Evolutionary conservation across 1,140 invertebrate genomes (phyloP), one percentile per base, ranked within the genome.

Genomic region (Drosophila aff.): DNA sequence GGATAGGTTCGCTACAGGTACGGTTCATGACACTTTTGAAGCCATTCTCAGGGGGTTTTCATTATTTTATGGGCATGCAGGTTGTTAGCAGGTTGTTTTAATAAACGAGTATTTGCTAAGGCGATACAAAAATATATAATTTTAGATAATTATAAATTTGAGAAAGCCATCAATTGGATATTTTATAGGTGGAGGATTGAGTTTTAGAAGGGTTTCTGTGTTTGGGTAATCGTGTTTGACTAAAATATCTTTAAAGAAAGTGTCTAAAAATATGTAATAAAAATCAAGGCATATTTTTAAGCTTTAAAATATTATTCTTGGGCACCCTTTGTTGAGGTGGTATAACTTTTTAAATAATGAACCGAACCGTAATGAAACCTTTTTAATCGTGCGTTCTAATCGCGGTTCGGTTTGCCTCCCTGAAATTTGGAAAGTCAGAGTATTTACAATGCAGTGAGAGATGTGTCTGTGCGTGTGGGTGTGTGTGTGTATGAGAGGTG

Each of bases 371-470:
- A 23, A 16, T 38, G 18, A 55, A 16, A 21, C 31, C 3, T 21
- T 36, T 6, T 18, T 18, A 2, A 23, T 13, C 13, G 18, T 53
- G 15, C 2, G 9, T 57, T 40, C 18, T 57, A n/a, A 40, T 64
- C 33, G 36, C 26, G 52, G 26, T 65, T 52, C 40, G 40, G 69
- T 60, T 50, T 41, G 59, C 72, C 63, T 67, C 60, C 65, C 65
- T 67, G 40, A 46, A 58, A 66, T 52, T 13, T 23, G 9, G 16
- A n/a, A 55, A 33, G 4, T 23, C 13, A 16, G 16, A 21, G 40
- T 71, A 71, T 71, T 71, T 71, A 71, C 67, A 71, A 71, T 71
- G 65, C 59, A 16, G 33, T 64, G 60, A 31, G 23, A 38, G 41
- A 49, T 66, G 40, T 73, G 23, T 47, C 36, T 47, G 11, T 43